These are phyloP conservation scores for Cossypha niveicapilla DNA, from an alignment of 2,797 vertebrate species.

Conservation along the genomic window DNA sequence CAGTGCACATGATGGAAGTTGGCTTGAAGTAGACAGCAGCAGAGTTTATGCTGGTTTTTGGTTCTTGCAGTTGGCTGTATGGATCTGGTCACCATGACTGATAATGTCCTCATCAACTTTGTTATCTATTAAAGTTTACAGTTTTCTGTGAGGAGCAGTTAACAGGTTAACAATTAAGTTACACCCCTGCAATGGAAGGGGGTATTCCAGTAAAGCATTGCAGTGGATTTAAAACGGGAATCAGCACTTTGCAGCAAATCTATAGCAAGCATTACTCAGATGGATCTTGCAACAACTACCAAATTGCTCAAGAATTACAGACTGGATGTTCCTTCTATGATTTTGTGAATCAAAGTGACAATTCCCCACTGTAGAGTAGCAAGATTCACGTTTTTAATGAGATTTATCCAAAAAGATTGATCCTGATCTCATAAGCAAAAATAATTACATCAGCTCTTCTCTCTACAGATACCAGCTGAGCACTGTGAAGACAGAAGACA, in stretches of 20 bases:
- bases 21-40: fast-evolving
- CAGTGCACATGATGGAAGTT: neutral
- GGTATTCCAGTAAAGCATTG: neutral
- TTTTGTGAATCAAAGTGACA: neutral
- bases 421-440: neutral
- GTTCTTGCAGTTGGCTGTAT: neutral
- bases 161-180: neutral
- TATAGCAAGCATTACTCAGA: neutral
- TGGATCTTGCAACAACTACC: neutral
- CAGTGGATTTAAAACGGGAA: neutral
- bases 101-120: neutral
- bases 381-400: neutral
- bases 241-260: neutral
- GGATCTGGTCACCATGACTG: neutral
- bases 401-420: neutral
- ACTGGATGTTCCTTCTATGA: neutral
- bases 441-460: neutral
- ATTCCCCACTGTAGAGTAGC: neutral
- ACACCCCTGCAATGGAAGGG: neutral
- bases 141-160: neutral
- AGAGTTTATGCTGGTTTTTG: neutral
- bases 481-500: neutral
- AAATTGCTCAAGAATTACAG: neutral
- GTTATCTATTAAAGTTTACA: neutral
- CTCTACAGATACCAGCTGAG: constrained; percentile 57